Evolutionary conservation across 1,140 invertebrate species (phyloP), one percentile per base, ranked within the genome.

Genomic region (Apis florea): DNA sequence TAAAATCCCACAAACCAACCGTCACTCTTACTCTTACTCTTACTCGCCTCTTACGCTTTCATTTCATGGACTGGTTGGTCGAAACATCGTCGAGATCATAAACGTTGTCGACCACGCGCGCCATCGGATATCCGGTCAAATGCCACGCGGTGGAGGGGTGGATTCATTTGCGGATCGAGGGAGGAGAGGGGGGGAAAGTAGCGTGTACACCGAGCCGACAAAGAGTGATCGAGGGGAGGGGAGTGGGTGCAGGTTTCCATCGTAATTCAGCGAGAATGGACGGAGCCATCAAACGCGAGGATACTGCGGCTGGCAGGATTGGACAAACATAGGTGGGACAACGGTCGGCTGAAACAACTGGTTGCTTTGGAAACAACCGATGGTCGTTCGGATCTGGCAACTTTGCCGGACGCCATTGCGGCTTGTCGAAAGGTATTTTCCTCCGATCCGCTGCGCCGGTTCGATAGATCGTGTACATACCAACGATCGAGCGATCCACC

Each of bases 181-280:
- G 53, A 53, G 51, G 12, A 12, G 53, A 54, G 53, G 6, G 53
- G 17, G 11, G 17, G 53, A 54, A 17, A 54, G 73, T 19, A 12
- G 24, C 13, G 31, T 26, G 31, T 13, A 19, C 49, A 75, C 61
- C 31, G 26, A 54, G 53, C 2, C 74, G 13, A 68, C 75, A 68
- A 67, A 68, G 75, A 26, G 51, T 0, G 87, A 90, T 90, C 86
- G 31, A 31, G 31, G 31, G 31, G 31, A 40, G 31, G 31, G 31
- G 63, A 66, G 69, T 67, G 51, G 79, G 76, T 83, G 70, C 76
- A 79, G 79, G 82, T 79, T 86, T 82, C 85, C 88, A 72, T 90
- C 90, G 90, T 92, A 92, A 92, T 91, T 92, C 86, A 91, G 84
- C 74, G 87, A 84, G 87, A 91, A 89, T 86, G 79, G 84, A 83